A percentile compares a stretch with the other conserved stretches of the same genome.
Evolutionary conservation across 1,140 invertebrate species (phyloP).

Genomic region (Papilio aristodemus): DNA sequence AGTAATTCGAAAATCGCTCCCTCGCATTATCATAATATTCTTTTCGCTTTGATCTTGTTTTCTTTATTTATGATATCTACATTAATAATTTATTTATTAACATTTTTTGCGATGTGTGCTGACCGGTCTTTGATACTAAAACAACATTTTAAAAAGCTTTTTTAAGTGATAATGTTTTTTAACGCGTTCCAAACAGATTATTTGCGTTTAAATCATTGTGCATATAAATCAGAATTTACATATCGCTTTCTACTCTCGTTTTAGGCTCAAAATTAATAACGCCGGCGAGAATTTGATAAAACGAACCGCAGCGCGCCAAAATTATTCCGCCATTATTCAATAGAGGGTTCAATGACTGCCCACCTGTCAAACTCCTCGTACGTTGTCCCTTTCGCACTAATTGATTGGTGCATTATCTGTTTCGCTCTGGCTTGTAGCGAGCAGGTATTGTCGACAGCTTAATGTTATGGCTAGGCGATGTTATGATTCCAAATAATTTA

Average conservation of each 20-base stretch:
- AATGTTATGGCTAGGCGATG: constrained; percentile 3
- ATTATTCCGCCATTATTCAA: constrained; percentile 34
- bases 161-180: not conserved
- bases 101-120: not conserved
- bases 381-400: not conserved
- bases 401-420: not conserved
- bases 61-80: not conserved
- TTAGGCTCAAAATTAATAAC: constrained; percentile 20
- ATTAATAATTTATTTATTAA: not conserved
- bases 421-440: not conserved
- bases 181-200: not conserved
- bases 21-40: too few relatives aligned
- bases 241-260: constrained; percentile 22
- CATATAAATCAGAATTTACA: constrained; percentile 22
- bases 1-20: too few relatives aligned
- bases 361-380: constrained; percentile 23
- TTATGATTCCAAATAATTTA: constrained; percentile 13
- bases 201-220: constrained; percentile 13
- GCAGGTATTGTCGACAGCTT: constrained; percentile 23
- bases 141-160: too few relatives aligned
- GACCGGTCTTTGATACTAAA: not conserved
- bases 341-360: constrained; percentile 31
- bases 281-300: constrained; percentile 24
- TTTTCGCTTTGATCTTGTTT: too few relatives aligned
- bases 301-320: constrained; percentile 30